phyloP scores from a whole-genome alignment of 2,888 invertebrate genomes.

The Andrena camellia region DNA sequence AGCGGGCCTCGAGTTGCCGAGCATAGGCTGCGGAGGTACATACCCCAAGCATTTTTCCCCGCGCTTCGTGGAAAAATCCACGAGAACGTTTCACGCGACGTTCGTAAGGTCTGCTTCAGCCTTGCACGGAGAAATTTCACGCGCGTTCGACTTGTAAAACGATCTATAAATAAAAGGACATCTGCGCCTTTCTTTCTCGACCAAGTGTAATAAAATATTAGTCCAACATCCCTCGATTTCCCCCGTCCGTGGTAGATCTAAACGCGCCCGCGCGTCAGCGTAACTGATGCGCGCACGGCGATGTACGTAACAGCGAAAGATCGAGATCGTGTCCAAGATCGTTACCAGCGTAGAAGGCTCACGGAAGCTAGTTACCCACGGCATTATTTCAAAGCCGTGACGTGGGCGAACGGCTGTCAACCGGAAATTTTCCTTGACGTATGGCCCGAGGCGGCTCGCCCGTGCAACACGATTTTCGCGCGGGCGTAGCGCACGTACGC shows the following conservation, averaged over 20 bases:
- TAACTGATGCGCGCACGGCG: neutral
- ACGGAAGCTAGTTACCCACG: conserved; percentile 46
- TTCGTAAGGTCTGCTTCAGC: too few species aligned
- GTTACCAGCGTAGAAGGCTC: conserved; percentile 32
- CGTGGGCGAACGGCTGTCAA: conserved; percentile 60
- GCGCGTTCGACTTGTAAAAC: too few species aligned
- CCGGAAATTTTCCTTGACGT: conserved; percentile 69
- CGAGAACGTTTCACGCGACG: too few species aligned
- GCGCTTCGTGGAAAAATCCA: conserved; percentile 4
- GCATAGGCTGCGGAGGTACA: conserved; percentile 29
- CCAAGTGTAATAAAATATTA: neutral
- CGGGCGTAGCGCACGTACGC: conserved; percentile 42
- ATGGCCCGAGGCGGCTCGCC: conserved; percentile 30
- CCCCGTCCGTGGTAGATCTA: neutral
- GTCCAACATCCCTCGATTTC: neutral
- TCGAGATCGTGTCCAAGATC: neutral
- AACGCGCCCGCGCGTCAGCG: neutral
- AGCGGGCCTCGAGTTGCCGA: conserved; percentile 13
- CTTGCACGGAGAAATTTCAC: too few species aligned
- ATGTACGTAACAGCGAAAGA: neutral
- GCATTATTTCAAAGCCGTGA: conserved; percentile 57
- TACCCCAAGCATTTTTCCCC: conserved; percentile 8
- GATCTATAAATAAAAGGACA: too few species aligned
- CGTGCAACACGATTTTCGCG: conserved; percentile 42
- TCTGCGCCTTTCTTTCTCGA: neutral